These are phyloP conservation scores for Phrynocephalus forsythii DNA, from an alignment of 2,797 vertebrate genomes.

Conservation along the genomic window DNA sequence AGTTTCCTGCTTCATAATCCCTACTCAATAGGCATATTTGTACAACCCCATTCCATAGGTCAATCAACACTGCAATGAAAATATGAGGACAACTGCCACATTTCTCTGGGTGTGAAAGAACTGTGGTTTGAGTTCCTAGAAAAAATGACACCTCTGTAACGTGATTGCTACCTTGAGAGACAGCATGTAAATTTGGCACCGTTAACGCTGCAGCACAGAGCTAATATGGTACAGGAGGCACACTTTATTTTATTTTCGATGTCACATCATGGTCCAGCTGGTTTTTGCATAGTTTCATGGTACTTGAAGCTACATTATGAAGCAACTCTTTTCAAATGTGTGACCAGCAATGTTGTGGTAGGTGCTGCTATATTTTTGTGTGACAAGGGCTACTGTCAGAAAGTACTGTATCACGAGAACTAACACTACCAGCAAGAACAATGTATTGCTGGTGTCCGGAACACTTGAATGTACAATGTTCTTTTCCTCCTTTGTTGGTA, in stretches of 20 bases:
- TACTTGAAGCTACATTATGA: neutral
- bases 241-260: neutral
- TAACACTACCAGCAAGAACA: neutral
- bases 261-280: neutral
- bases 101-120: neutral
- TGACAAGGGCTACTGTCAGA: neutral
- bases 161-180: neutral
- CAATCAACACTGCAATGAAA: neutral
- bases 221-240: neutral
- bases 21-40: neutral
- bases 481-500: neutral
- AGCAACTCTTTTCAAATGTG: neutral
- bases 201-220: neutral
- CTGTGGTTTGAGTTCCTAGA: neutral
- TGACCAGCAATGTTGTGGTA: neutral
- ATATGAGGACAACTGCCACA: neutral
- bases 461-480: neutral
- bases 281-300: neutral
- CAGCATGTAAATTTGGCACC: neutral
- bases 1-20: neutral
- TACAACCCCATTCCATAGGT: neutral
- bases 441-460: neutral
- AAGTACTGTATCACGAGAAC: neutral
- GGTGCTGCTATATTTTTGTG: neutral
- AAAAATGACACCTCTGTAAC: conserved; percentile 2